Base-by-base conservation (phyloP, 2,113 vertebrate species). In the Caracal caracal region DNA sequence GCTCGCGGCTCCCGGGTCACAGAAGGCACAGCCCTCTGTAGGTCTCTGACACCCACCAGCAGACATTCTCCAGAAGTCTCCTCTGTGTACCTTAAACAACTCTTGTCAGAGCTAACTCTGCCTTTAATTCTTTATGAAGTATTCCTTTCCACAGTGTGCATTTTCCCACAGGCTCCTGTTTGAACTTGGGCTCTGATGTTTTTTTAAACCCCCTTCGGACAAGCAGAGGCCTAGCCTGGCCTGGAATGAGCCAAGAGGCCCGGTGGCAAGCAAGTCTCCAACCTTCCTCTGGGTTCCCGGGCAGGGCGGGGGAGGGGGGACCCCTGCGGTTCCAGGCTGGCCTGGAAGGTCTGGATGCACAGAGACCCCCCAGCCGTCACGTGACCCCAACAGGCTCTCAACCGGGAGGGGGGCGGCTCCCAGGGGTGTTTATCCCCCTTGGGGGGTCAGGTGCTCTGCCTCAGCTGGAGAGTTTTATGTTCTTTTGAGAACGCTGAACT, bases 351-450 rank as follows among this genome's bases (percentile, higher is more conserved):
- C 30, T 3, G 1, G 15, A 63, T 0, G 1, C 28, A 26, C 16
- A 33, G 73, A 35, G 73, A n/a, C 1, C 22, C 22, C 19, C 26
- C 1, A 10, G 33, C 35, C 28, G n/a, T n/a, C 37, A 1, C 0
- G 4, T 6, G 79, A 35, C 0, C 7, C 22, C 43, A 5, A 6
- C 1, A 30, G 49, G 11, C 30, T 59, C 28, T n/a, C 2, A 15
- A 2, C 1, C 4, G 5, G 6, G 2, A 6, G 37, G 65, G 6
- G 2, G 49, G 56, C 0, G 2, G 40, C 15, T 65, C 22, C 71
- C 1, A 0, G 19, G 2, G 8, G 13, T 15, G 10, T 4, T 17
- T 1, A 6, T 3, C 6, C 37, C 10, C 4, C 12, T 9, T 2
- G 30, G 4, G 26, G 37, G 65, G 59, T 3, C 35, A 30, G 16